phyloP scores from a whole-genome alignment of 2,797 vertebrate genomes.

The Rhinophrynus dorsalis region DNA sequence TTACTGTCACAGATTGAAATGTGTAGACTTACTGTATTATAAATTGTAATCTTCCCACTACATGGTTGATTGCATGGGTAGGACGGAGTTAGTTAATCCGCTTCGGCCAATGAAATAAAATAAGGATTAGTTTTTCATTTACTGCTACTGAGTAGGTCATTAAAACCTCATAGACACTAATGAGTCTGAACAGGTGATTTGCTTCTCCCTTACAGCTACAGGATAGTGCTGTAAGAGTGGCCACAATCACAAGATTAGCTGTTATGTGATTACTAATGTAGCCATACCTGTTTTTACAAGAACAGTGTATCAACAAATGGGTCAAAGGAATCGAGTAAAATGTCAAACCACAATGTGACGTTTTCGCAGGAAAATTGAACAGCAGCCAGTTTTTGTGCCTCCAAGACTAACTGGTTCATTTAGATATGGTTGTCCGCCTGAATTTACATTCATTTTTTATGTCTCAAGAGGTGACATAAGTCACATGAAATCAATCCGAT shows the following conservation, averaged over 20 bases:
- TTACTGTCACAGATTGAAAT: constrained; percentile 62
- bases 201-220: constrained; percentile 56
- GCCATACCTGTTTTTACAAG: neutral
- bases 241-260: constrained; percentile 44
- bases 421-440: constrained; percentile 62
- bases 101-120: constrained; percentile 61
- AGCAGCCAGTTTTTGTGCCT: constrained; percentile 62
- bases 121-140: constrained; percentile 68
- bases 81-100: constrained; percentile 63
- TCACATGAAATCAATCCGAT: constrained; percentile 86
- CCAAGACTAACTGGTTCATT: constrained; percentile 68
- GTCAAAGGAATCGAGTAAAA: constrained; percentile 9
- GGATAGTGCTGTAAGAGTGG: constrained; percentile 47
- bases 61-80: constrained; percentile 56
- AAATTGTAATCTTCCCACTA: constrained; percentile 54
- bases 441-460: constrained; percentile 67
- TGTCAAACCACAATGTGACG: constrained; percentile 39
- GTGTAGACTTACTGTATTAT: constrained; percentile 62
- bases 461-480: constrained; percentile 85
- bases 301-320: constrained; percentile 3
- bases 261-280: constrained; percentile 47
- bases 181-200: constrained; percentile 60
- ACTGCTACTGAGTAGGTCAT: constrained; percentile 61
- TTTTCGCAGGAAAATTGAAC: constrained; percentile 51
- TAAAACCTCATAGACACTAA: constrained; percentile 64